These are phyloP conservation scores for Nesogale talazaci DNA, from an alignment of 2,113 vertebrate species.

Conservation along the genomic window DNA sequence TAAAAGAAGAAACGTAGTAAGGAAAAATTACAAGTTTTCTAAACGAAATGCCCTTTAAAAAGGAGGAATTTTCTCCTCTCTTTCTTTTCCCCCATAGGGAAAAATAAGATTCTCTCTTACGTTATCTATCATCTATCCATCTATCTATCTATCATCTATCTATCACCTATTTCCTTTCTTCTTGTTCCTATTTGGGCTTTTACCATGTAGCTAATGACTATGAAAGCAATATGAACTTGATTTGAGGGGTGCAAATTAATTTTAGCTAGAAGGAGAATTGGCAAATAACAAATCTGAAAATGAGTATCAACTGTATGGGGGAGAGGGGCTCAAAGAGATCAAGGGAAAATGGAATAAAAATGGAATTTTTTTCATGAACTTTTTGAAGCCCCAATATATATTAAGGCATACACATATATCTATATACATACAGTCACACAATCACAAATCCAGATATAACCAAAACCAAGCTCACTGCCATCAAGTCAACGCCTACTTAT, in stretches of 20 bases:
- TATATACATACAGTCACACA: too few species aligned
- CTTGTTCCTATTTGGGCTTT: not conserved
- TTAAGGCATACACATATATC: too few species aligned
- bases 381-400: too few species aligned
- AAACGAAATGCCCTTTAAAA: not conserved
- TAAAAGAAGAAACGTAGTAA: not conserved
- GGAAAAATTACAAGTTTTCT: not conserved
- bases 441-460: too few species aligned
- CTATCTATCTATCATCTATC: too few species aligned
- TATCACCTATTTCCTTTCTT: not conserved
- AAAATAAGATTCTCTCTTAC: not conserved
- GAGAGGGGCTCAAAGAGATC: too few species aligned
- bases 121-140: not conserved
- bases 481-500: too few species aligned
- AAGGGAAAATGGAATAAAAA: too few species aligned
- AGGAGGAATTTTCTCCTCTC: not conserved
- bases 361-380: too few species aligned
- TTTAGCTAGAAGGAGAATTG: not conserved
- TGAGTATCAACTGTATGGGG: not conserved
- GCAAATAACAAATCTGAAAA: not conserved
- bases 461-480: too few species aligned
- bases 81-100: not conserved
- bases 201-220: not conserved
- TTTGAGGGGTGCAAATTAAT: not conserved
- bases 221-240: not conserved